Conservation (phyloP, 2,113 vertebrate genomes). For the Gavialis gangeticus region DNA sequence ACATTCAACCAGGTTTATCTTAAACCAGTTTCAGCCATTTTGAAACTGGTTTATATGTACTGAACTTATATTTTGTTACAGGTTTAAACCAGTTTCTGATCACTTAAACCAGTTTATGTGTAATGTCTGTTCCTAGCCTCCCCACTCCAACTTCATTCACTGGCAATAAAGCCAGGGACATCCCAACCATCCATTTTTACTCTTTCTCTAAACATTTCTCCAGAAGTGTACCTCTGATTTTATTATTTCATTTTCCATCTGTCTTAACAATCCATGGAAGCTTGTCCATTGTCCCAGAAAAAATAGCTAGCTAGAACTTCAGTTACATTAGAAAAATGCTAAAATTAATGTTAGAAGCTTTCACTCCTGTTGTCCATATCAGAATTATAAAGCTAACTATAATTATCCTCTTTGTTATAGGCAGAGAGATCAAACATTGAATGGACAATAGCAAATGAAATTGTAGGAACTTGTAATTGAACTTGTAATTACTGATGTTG, state of each 20-base stretch:
- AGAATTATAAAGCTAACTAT: background rate
- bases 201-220: background rate
- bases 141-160: background rate
- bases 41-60: too few species aligned
- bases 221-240: background rate
- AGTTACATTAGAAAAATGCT: background rate
- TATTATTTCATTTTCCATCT: slow-evolving; percentile 25
- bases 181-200: slow-evolving; percentile 9
- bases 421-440: background rate
- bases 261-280: background rate
- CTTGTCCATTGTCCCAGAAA: background rate
- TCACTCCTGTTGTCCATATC: background rate
- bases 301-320: background rate
- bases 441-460: background rate
- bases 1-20: too few species aligned
- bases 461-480: background rate
- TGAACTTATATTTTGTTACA: too few species aligned
- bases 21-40: too few species aligned
- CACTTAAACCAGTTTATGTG: too few species aligned
- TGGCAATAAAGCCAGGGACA: background rate
- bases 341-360: background rate
- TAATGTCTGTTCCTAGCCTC: background rate
- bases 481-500: background rate
- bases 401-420: background rate
- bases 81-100: too few species aligned